Base-by-base conservation (phyloP, 2,113 vertebrate species). In the Melanerpes formicivorus region DNA sequence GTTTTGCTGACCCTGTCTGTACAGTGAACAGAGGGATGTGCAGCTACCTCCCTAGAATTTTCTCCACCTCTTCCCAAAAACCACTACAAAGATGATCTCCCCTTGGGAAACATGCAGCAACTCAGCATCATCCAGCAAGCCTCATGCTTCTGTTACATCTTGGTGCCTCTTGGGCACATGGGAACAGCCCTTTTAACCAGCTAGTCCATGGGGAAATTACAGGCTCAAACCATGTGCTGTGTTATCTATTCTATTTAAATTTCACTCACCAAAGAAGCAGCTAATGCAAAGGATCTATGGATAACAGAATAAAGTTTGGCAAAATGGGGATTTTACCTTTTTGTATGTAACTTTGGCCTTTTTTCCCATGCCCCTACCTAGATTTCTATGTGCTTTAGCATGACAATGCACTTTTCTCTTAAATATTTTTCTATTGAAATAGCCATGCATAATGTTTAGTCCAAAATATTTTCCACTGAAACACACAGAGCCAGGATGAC, bases 371-470 rank as follows among this genome's bases (percentile, higher is more conserved):
- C 54, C 48, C 15, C 85, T 21, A 79, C 85, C 65, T 62, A 27
- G 15, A 32, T 91, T 90, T 90, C 59, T 26, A 2, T 16, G 29
- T 56, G 11, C 37, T 62, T 95, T 78, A 72, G 73, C 37, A 56
- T 48, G 65, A 90, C 64, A 93, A 89, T 89, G 30, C 44, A 54
- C 62, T 91, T 90, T 94, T 30, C 50, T 37, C 42, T 88, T 87
- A 83, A 93, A 83, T 95, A 94, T 83, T 95, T 96, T 90, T 90
- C 62, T 75, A 7, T 56, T 83, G 72, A 91, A 93, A 80, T 52
- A 91, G 58, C 60, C 77, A 34, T 0, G 1, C n/a, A 40, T 67
- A 74, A 63, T 5, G 7, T 37, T 91, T 76, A 80, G 22, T 11
- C 56, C 58, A 67, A 90, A 93, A 66, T 84, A 64, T 88, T 94